phyloP scores from a whole-genome alignment of 2,113 vertebrate genomes.

The Hydrolagus affinis region DNA sequence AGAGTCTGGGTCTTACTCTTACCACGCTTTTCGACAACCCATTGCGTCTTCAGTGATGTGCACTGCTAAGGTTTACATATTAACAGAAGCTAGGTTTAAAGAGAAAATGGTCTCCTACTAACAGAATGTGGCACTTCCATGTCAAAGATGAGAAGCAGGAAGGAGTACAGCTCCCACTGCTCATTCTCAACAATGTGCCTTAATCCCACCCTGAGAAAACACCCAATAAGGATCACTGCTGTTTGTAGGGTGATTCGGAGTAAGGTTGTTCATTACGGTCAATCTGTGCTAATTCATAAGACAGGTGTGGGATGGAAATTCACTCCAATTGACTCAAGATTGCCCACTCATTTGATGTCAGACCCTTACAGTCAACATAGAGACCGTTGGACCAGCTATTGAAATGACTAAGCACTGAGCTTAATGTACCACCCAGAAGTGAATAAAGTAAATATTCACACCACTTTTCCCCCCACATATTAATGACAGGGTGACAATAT shows the following conservation, averaged over 20 bases:
- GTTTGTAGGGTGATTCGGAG: not conserved
- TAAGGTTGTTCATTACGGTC: not conserved
- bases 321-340: not conserved
- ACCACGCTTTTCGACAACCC: too few species aligned
- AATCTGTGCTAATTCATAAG: not conserved
- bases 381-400: too few species aligned
- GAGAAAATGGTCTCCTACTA: not conserved
- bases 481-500: too few species aligned
- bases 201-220: not conserved
- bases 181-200: not conserved
- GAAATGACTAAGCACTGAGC: too few species aligned
- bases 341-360: not conserved
- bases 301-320: not conserved
- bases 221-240: not conserved
- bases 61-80: too few species aligned
- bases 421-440: too few species aligned
- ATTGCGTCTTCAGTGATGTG: too few species aligned
- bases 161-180: not conserved
- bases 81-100: too few species aligned
- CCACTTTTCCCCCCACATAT: too few species aligned
- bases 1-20: too few species aligned
- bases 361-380: not conserved
- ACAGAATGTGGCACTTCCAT: not conserved
- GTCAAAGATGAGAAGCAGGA: not conserved
- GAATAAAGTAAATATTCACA: too few species aligned